phyloP scores from a whole-genome alignment of 1,140 invertebrate species.

The Drosophila carrolli region DNA sequence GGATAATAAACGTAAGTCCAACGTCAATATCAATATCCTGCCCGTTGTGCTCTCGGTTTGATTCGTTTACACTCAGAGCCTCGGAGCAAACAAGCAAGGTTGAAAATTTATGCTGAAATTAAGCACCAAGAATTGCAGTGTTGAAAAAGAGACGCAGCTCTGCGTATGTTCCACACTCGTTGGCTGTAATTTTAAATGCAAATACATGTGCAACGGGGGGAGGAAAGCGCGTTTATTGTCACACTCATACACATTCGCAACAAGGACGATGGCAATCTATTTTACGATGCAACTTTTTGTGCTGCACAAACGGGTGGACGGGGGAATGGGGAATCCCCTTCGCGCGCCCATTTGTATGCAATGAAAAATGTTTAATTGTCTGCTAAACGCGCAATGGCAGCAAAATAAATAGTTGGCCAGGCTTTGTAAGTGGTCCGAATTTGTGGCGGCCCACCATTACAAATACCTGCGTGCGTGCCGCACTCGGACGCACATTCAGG shows the following conservation, averaged over 20 bases:
- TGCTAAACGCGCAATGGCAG: constrained; percentile 73
- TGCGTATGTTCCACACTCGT: background rate
- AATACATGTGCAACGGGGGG: constrained; percentile 47
- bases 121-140: constrained; percentile 21
- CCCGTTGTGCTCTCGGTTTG: constrained; percentile 24
- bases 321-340: constrained; percentile 11
- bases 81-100: constrained; percentile 21
- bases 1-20: constrained; percentile 53
- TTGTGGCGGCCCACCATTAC: constrained; percentile 30
- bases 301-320: background rate
- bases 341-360: constrained; percentile 67
- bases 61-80: constrained; percentile 37
- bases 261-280: constrained; percentile 58
- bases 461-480: constrained; percentile 65
- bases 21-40: constrained; percentile 43
- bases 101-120: constrained; percentile 41
- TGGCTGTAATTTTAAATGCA: constrained; percentile 66
- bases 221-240: constrained; percentile 57
- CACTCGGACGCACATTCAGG: constrained; percentile 45
- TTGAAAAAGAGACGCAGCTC: constrained; percentile 9
- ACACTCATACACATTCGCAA: constrained; percentile 10
- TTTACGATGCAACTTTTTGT: constrained; percentile 56
- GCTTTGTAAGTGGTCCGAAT: constrained; percentile 49
- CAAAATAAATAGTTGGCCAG: constrained; percentile 63
- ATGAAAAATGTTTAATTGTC: constrained; percentile 82